Percentiles rank a stretch among this genome's conserved stretches.
These are phyloP conservation scores for Centropus unirufus DNA, from an alignment of 2,113 vertebrate species.

Conservation along the genomic window DNA sequence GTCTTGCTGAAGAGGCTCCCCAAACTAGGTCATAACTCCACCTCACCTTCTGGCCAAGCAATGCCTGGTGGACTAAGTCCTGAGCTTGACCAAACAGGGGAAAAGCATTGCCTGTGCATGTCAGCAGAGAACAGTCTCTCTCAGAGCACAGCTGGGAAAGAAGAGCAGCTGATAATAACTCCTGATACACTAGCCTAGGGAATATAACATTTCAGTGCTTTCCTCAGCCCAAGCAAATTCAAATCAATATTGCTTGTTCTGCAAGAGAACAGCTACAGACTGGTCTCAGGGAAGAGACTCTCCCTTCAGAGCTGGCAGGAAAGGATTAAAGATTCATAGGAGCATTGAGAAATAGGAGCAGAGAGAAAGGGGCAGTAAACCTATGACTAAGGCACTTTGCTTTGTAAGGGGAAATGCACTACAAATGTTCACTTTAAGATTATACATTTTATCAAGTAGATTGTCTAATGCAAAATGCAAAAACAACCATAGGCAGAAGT, in stretches of 20 bases:
- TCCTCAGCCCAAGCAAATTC: background rate
- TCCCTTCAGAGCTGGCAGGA: background rate
- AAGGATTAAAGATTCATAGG: background rate
- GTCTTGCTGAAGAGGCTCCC: background rate
- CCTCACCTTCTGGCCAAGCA: background rate
- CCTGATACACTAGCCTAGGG: background rate
- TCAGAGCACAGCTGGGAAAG: background rate
- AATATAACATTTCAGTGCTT: background rate
- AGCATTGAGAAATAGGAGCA: background rate
- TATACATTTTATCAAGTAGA: background rate
- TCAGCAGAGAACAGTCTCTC: background rate
- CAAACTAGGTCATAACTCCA: background rate
- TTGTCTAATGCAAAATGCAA: background rate
- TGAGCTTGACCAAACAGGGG: background rate
- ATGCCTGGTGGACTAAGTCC: background rate
- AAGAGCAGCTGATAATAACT: background rate
- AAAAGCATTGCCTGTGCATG: background rate
- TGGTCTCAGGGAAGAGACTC: background rate
- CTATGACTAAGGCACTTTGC: background rate
- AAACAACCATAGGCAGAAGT: background rate
- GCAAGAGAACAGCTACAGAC: background rate
- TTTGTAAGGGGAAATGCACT: background rate
- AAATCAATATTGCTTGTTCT: background rate
- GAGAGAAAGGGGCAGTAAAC: background rate
- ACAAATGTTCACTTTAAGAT: background rate